These are phyloP conservation scores for Nomia melanderi DNA, from an alignment of 1,140 invertebrate genomes.

Conservation along the genomic window DNA sequence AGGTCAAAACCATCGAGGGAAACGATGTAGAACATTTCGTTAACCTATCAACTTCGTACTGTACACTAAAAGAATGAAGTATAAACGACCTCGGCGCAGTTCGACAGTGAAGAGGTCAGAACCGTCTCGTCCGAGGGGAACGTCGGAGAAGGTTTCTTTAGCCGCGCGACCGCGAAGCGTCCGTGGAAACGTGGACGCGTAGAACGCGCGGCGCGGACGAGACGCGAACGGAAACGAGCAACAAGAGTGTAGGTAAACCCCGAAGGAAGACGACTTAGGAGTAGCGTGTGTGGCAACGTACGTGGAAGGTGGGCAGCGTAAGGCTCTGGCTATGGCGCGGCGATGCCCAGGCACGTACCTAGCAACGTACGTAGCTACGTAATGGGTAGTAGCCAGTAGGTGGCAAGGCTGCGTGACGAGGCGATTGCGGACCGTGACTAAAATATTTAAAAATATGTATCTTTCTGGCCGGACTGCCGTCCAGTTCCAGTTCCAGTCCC, in stretches of 20 bases:
- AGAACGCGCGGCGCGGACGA: constrained; percentile 11
- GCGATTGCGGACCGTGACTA: constrained; percentile 81
- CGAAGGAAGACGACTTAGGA: not conserved
- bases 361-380: constrained; percentile 71
- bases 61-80: too few relatives aligned
- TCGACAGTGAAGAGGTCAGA: too few relatives aligned
- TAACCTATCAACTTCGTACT: too few relatives aligned
- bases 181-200: constrained; percentile 6
- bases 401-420: constrained; percentile 81
- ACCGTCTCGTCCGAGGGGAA: not conserved
- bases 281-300: constrained; percentile 22
- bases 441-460: constrained; percentile 83
- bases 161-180: not conserved
- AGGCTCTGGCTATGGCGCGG: constrained; percentile 37
- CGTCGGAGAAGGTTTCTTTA: not conserved
- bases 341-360: constrained; percentile 56
- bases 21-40: too few relatives aligned
- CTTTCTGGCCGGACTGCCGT: constrained; percentile 81
- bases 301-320: constrained; percentile 43
- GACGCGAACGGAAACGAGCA: not conserved
- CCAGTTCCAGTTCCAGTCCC: constrained; percentile 80
- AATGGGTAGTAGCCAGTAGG: constrained; percentile 79
- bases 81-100: too few relatives aligned
- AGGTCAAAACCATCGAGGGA: too few relatives aligned
- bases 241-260: not conserved